Evolutionary conservation across 2,888 invertebrate species (phyloP).

Genomic region (Dermolepida albohirtum): DNA sequence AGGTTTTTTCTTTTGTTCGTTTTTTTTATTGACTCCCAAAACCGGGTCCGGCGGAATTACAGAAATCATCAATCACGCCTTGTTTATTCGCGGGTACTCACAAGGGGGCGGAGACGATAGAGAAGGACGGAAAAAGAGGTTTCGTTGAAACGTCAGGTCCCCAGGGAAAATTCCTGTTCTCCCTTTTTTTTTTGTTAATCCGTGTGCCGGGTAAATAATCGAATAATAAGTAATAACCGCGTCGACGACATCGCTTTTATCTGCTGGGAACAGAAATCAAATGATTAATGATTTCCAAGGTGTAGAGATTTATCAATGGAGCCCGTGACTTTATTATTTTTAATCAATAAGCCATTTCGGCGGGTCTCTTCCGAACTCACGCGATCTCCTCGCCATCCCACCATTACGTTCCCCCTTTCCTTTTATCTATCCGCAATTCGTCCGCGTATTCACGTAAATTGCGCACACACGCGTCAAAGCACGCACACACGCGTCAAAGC

Average conservation of each 20-base stretch:
- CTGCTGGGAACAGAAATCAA: conserved; percentile 45
- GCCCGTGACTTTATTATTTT: conserved; percentile 49
- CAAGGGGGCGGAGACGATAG: conserved; percentile 4
- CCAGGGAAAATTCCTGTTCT: conserved; percentile 16
- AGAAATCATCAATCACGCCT: conserved; percentile 50
- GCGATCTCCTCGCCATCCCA: conserved; percentile 4
- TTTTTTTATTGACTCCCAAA: conserved; percentile 5
- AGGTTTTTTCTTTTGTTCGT: conserved; percentile 2
- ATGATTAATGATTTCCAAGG: conserved; percentile 50
- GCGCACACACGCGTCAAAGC: no score
- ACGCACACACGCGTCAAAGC: no score
- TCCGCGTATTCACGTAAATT: no score
- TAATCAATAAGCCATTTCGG: conserved; percentile 49
- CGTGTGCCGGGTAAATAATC: conserved; percentile 46
- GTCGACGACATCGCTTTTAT: conserved; percentile 50
- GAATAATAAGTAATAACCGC: conserved; percentile 49
- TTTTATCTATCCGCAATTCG: background rate
- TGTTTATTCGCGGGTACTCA: conserved; percentile 47
- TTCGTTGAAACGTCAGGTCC: background rate
- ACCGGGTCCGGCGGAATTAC: conserved; percentile 43
- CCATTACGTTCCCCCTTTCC: background rate
- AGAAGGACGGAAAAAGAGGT: background rate
- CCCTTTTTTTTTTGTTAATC: conserved; percentile 46
- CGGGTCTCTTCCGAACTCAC: conserved; percentile 26
- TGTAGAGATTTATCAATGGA: conserved; percentile 46